These are phyloP conservation scores for Gambelia wislizenii DNA, from an alignment of 2,797 vertebrate species.

Conservation along the genomic window DNA sequence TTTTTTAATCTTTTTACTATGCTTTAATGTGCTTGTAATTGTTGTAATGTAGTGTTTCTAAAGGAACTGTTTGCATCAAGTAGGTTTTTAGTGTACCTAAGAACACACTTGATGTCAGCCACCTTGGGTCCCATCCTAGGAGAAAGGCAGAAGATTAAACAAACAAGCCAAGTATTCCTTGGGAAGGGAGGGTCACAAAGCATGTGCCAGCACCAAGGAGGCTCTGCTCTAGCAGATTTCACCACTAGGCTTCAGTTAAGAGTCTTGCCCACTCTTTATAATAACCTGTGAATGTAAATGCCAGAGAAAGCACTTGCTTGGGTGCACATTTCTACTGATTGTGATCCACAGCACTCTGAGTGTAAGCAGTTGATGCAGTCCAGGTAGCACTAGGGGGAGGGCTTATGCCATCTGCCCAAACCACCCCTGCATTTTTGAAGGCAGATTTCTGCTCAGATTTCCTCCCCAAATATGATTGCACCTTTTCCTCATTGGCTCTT, in stretches of 20 bases:
- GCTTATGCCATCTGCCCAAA: neutral
- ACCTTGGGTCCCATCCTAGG: no score
- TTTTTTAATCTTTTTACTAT: no score
- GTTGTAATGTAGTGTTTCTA: no score
- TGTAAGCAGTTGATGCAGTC: neutral
- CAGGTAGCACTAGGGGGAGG: neutral
- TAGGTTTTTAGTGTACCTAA: no score
- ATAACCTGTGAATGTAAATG: neutral
- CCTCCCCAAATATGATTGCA: neutral
- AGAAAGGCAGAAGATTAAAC: no score
- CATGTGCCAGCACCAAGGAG: no score
- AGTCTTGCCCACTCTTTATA: neutral
- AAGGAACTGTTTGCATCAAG: no score
- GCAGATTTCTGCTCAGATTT: neutral
- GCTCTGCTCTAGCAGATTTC: no score
- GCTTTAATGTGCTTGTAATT: no score
- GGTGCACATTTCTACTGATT: neutral
- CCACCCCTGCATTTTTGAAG: neutral
- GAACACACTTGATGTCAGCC: neutral
- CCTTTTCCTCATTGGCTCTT: neutral
- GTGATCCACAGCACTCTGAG: neutral
- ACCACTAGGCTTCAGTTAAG: no score
- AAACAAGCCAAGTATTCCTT: no score
- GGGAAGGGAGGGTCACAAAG: neutral
- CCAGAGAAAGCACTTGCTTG: neutral